Evolutionary conservation across 2,888 invertebrate genomes (phyloP), one percentile per base, ranked within the genome.

Genomic region (Lamellibrachia columna): DNA sequence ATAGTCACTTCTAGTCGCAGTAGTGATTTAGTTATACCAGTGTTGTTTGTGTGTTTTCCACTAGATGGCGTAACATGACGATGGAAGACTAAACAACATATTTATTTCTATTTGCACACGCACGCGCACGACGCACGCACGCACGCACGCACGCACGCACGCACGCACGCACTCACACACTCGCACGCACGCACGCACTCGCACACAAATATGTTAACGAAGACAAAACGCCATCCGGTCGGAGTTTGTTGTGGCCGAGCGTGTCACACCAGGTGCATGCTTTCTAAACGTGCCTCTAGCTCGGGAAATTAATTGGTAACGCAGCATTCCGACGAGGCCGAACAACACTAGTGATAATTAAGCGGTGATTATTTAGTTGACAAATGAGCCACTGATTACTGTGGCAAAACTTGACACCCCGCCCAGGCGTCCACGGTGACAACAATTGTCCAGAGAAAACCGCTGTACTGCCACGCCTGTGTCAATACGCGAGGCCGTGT

Each of bases 301-400:
- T 22, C 75, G 75, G 75, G 75, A 75, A 75, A 75, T 75, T 75
- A 75, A 75, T 75, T 75, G 75, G 75, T 75, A 75, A 75, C 75
- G 75, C 75, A 15, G 75, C 75, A 75, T 75, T 75, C 75, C 75
- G 40, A 40, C 40, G 40, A 40, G 40, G 40, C 40, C 40, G 40
- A 40, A 40, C 40, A 75, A 6, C 6, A 75, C 75, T n/a, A 75
- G 75, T 22, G 75, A 75, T 75, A 75, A 75, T 75, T 75, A 75
- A 6, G 75, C 22, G 6, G 75, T 22, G n/a, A 22, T 75, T 75
- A n/a, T 75, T 75, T 75, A 15, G 75, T 15, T n/a, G 75, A 75
- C 75, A 75, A 40, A 40, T 40, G 40, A 40, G 40, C 40, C 40
- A 40, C 40, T 40, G 75, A 75, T n/a, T n/a, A 75, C 75, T 15